Percentiles rank a stretch among this genome's conserved stretches.
phyloP scores from a whole-genome alignment of 2,888 invertebrate species.

The Gonocerus acuteangulatus region DNA sequence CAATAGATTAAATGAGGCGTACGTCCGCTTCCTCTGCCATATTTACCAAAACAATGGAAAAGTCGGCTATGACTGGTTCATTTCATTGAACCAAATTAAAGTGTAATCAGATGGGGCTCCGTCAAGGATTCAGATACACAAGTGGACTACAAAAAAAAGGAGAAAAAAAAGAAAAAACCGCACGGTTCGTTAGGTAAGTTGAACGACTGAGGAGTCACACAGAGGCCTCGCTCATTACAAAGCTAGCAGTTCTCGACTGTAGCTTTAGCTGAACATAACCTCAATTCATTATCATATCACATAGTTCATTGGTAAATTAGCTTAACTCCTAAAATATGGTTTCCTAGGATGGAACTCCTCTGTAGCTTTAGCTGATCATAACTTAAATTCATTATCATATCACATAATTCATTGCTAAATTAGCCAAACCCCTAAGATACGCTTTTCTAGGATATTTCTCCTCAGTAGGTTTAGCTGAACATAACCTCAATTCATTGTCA shows the following conservation, averaged over 20 bases:
- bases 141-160: not conserved
- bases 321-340: no score
- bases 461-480: not conserved
- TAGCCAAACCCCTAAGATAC: no score
- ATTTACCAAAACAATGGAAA: slow-evolving; percentile 25
- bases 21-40: slow-evolving; percentile 12
- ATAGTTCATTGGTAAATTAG: no score
- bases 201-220: slow-evolving; percentile 16
- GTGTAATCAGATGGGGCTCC: slow-evolving; percentile 24
- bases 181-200: slow-evolving; percentile 21
- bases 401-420: no score
- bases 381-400: no score
- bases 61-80: slow-evolving; percentile 20
- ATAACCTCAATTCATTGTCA: no score
- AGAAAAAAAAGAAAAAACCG: slow-evolving; percentile 10
- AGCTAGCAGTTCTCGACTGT: not conserved
- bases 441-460: no score
- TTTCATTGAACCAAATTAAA: slow-evolving; percentile 27
- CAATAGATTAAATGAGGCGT: slow-evolving; percentile 20
- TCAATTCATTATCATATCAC: no score
- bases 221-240: not conserved
- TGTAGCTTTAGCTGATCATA: not conserved
- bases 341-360: no score
- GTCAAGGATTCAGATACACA: slow-evolving; percentile 25
- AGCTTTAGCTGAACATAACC: not conserved